phyloP scores from a whole-genome alignment of 2,113 vertebrate genomes.

The Sorex fumeus region DNA sequence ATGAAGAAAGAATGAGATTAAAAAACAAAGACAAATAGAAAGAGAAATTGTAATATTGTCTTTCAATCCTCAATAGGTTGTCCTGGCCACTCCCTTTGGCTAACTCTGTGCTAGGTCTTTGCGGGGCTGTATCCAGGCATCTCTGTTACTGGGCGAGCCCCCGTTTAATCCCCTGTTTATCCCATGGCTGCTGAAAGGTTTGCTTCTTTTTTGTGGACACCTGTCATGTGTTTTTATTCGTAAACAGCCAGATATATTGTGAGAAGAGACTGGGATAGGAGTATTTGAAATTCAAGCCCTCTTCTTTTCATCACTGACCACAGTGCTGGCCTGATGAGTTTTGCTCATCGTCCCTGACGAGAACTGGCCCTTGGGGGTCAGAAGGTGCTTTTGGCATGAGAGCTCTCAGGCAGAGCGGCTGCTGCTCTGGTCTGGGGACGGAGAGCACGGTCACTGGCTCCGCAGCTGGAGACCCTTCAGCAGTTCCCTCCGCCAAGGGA shows the following conservation, averaged over 20 bases:
- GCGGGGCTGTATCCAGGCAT: background rate
- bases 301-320: background rate
- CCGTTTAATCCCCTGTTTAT: conserved; percentile 21
- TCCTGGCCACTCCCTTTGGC: background rate
- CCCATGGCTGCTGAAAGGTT: conserved; percentile 27
- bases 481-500: background rate
- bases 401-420: background rate
- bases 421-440: background rate
- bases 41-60: background rate
- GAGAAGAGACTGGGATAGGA: background rate
- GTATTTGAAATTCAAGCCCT: background rate
- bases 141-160: background rate
- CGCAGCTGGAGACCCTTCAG: background rate
- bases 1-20: conserved; percentile 39
- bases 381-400: background rate
- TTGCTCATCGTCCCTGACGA: background rate
- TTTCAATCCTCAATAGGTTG: background rate
- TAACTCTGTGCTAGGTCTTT: background rate
- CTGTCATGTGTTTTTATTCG: conserved; percentile 38
- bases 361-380: background rate
- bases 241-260: conserved; percentile 6
- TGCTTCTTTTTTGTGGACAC: conserved; percentile 41
- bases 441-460: background rate
- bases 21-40: background rate
- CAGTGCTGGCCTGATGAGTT: background rate